Conservation (phyloP, 2,888 invertebrate species). For the Monopis laevigella region DNA sequence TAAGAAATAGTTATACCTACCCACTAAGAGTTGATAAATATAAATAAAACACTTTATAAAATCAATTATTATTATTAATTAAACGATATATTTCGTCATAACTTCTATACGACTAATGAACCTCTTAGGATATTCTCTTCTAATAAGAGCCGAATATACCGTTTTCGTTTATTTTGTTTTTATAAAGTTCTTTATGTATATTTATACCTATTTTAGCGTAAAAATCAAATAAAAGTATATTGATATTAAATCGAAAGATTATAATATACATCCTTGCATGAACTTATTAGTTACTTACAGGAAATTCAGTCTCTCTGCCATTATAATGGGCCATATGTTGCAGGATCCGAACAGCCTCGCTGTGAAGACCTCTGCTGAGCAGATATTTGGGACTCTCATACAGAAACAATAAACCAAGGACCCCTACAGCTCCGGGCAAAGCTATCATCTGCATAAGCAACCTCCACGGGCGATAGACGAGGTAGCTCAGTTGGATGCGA, state of each 20-base stretch:
- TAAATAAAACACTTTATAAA: too few relatives aligned
- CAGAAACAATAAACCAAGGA: constrained; percentile 57
- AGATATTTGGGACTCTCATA: constrained; percentile 84
- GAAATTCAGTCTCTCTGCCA: constrained; percentile 26
- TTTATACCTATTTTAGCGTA: not conserved
- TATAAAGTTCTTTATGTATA: not conserved
- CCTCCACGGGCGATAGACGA: constrained; percentile 77
- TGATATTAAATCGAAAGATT: not conserved
- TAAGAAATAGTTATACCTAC: not conserved
- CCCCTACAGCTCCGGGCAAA: constrained; percentile 69
- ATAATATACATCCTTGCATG: too few relatives aligned
- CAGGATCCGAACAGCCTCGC: constrained; percentile 59
- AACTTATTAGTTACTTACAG: too few relatives aligned
- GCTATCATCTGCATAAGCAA: constrained; percentile 72
- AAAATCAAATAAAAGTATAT: not conserved
- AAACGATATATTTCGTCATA: too few relatives aligned
- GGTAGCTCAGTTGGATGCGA: constrained; percentile 37
- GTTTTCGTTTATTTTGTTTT: too few relatives aligned
- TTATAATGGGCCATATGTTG: constrained; percentile 29
- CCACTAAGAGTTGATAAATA: not conserved
- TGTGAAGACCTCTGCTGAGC: constrained; percentile 65
- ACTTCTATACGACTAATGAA: too few relatives aligned
- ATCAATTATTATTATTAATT: too few relatives aligned
- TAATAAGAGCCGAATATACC: too few relatives aligned
- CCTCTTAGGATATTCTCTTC: too few relatives aligned